These are phyloP conservation scores for Chaetura pelagica DNA, from an alignment of 2,113 vertebrate species.

Conservation along the genomic window DNA sequence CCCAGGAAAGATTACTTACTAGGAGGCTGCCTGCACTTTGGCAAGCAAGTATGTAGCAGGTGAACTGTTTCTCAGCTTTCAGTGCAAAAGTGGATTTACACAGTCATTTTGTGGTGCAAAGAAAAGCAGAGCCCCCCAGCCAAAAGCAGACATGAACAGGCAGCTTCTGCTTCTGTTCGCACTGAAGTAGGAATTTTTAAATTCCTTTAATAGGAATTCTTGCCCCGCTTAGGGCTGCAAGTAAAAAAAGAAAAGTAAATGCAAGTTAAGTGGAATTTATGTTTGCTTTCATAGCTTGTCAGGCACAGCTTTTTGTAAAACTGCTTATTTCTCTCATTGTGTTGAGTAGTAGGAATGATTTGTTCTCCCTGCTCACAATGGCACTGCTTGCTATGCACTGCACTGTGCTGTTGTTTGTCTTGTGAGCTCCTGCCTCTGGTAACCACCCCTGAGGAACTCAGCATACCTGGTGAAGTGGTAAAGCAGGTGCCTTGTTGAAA, in stretches of 20 bases:
- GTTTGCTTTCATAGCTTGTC: background rate
- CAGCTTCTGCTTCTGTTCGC: background rate
- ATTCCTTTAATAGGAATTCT: background rate
- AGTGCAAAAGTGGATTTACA: background rate
- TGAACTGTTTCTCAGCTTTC: background rate
- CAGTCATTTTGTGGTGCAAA: background rate
- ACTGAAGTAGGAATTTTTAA: background rate
- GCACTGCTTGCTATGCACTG: rapidly evolving
- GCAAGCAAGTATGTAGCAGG: background rate
- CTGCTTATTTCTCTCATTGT: background rate
- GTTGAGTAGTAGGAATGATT: background rate
- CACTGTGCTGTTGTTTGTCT: background rate
- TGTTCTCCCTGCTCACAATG: rapidly evolving
- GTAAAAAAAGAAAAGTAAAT: background rate
- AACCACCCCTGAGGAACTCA: background rate
- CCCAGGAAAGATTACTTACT: constrained; percentile 31
- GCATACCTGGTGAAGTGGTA: background rate
- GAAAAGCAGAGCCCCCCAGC: background rate
- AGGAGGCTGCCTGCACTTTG: background rate
- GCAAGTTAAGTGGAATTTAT: background rate
- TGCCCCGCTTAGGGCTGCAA: background rate
- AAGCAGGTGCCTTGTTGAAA: background rate
- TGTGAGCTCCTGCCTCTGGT: background rate
- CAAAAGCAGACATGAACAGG: background rate
- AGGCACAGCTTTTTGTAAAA: background rate